Percentiles rank a stretch among this genome's conserved stretches.
Evolutionary conservation across 2,888 invertebrate genomes (phyloP).

Genomic region (Eupithecia exiguata): DNA sequence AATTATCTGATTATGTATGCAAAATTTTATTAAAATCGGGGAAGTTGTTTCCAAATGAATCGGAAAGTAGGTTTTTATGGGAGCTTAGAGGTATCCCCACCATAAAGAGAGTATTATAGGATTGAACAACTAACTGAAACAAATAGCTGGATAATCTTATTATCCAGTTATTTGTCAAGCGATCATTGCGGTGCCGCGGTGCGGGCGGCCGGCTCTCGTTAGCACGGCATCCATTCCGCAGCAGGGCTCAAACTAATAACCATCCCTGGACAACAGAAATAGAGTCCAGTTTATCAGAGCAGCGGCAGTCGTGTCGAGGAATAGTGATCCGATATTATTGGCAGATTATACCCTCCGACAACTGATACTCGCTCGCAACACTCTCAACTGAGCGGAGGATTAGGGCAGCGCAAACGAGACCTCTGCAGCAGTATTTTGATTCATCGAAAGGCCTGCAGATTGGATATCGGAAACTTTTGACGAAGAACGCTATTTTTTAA

Average conservation of each 20-base stretch:
- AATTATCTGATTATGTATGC: no score
- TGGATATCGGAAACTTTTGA: no score
- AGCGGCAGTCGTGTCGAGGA: neutral
- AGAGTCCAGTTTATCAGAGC: neutral
- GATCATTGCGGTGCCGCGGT: no score
- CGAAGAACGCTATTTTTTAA: no score
- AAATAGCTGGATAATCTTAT: neutral
- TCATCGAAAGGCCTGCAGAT: no score
- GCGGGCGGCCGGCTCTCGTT: neutral
- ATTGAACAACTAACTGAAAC: neutral
- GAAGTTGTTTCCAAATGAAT: no score
- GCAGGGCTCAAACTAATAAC: no score
- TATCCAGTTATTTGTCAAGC: neutral
- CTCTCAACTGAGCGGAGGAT: neutral
- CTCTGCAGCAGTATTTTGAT: no score
- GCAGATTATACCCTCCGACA: neutral
- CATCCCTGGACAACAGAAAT: neutral
- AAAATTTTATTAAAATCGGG: no score
- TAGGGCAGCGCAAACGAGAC: neutral
- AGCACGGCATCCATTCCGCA: neutral
- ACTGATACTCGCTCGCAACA: neutral
- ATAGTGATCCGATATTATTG: constrained; percentile 1
- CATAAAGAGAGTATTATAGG: neutral
- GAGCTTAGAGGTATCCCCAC: no score
- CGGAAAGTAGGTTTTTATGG: no score